Percentiles rank a stretch among this genome's conserved stretches.
phyloP scores from a whole-genome alignment of 2,888 invertebrate genomes.

The Clanis bilineata region DNA sequence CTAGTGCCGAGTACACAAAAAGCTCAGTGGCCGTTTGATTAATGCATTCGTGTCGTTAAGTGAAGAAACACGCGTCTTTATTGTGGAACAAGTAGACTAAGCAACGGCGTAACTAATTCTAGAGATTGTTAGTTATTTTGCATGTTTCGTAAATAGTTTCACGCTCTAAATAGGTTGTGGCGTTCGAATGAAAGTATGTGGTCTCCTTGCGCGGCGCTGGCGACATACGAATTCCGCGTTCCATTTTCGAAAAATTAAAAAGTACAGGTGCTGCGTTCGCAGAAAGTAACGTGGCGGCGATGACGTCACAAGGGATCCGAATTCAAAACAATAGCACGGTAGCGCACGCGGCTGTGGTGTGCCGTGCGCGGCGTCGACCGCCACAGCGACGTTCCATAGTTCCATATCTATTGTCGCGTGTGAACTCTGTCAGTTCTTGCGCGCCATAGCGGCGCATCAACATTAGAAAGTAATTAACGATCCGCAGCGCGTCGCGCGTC shows the following conservation, averaged over 20 bases:
- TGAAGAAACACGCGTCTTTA: conserved; percentile 72
- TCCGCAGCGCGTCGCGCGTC: conserved; percentile 41
- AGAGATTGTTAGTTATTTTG: conserved; percentile 81
- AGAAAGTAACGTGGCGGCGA: conserved; percentile 57
- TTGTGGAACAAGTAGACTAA: conserved; percentile 70
- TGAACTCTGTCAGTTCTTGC: conserved; percentile 58
- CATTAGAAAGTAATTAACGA: conserved; percentile 74
- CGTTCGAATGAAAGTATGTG: conserved; percentile 75
- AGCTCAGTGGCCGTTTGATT: conserved; percentile 46
- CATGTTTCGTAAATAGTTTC: conserved; percentile 80
- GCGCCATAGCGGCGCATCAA: conserved; percentile 54
- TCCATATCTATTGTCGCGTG: conserved; percentile 62
- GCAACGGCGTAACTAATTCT: conserved; percentile 79
- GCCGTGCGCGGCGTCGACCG: conserved; percentile 39
- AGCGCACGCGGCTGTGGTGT: conserved; percentile 48
- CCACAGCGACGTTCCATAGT: conserved; percentile 34
- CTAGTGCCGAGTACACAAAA: conserved; percentile 34
- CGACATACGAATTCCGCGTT: conserved; percentile 26
- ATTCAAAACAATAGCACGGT: conserved; percentile 72
- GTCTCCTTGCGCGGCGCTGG: conserved; percentile 39
- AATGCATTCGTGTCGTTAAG: conserved; percentile 67
- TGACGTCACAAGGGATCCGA: conserved; percentile 64
- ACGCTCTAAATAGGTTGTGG: conserved; percentile 70
- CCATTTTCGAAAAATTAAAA: conserved; percentile 31
- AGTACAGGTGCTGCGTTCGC: conserved; percentile 44